Percentiles rank a stretch among this genome's conserved stretches.
Evolutionary conservation across 2,797 vertebrate genomes (phyloP).

Genomic region (Pangasius mekongensis): DNA sequence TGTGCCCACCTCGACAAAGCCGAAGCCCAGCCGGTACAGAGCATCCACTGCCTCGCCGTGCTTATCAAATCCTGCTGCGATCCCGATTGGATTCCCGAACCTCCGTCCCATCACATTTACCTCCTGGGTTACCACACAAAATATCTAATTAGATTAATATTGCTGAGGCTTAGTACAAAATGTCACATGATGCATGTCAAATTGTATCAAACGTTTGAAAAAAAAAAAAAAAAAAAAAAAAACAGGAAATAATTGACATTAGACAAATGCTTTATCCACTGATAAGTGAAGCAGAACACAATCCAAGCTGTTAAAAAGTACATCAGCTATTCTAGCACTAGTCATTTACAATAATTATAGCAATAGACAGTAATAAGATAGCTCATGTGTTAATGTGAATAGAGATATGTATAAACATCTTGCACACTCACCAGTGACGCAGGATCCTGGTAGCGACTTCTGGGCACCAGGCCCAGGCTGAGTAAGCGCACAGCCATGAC

Average conservation of each 20-base stretch:
- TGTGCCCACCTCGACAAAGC: conserved; percentile 95
- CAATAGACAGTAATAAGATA: not conserved
- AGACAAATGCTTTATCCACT: not conserved
- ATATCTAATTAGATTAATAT: not conserved
- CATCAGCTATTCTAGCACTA: not conserved
- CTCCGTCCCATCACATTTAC: conserved; percentile 81
- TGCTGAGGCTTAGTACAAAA: not conserved
- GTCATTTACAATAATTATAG: not conserved
- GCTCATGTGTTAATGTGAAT: not conserved
- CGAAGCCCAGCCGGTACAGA: conserved; percentile 90
- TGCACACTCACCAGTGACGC: conserved; percentile 76
- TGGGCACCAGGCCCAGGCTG: conserved; percentile 80
- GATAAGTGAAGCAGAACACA: not conserved
- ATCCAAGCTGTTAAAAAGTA: not conserved
- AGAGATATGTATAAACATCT: not conserved
- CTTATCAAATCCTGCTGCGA: conserved; percentile 98
- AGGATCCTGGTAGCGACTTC: conserved; percentile 76
- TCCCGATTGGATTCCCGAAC: conserved; percentile 90
- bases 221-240: too few species aligned
- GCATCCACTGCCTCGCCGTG: conserved; percentile 90
- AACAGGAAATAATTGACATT: not conserved
- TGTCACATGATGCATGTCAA: not conserved
- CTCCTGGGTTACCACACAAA: conserved; percentile 73
- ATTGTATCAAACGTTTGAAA: not conserved
- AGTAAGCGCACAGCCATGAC: conserved; percentile 78